Percentiles rank a stretch among this genome's conserved stretches.
These are phyloP conservation scores for Polyommatus icarus DNA, from an alignment of 2,888 invertebrate genomes.

Conservation along the genomic window DNA sequence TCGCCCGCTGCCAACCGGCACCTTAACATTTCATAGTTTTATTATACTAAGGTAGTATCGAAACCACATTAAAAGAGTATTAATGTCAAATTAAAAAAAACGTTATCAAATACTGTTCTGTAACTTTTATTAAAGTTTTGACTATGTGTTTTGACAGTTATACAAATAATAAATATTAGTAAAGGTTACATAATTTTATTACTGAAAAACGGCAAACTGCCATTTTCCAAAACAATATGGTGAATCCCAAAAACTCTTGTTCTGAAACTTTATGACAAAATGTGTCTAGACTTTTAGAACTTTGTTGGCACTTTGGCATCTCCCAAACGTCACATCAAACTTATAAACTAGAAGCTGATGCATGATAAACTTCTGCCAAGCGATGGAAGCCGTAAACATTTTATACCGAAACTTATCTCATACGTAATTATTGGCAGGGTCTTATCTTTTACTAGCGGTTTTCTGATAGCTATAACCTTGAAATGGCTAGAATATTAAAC, in stretches of 20 bases:
- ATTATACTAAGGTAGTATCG: no score
- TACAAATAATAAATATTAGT: no score
- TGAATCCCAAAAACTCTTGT: neutral
- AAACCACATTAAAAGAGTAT: no score
- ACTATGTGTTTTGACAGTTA: no score
- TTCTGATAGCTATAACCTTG: neutral
- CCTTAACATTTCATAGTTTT: no score
- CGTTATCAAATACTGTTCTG: no score
- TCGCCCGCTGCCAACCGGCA: no score
- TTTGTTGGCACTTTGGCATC: neutral
- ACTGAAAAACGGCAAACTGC: no score
- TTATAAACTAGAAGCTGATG: neutral
- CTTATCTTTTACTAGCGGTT: neutral
- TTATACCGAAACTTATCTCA: neutral
- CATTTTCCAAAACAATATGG: neutral
- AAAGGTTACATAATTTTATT: no score
- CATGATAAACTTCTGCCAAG: constrained; percentile 5
- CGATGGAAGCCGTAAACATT: neutral
- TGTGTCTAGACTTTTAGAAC: neutral
- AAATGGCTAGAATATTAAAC: neutral
- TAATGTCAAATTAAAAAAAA: no score
- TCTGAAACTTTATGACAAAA: neutral
- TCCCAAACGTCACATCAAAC: neutral
- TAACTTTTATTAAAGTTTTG: no score
- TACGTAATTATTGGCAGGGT: constrained; percentile 7